A percentile compares a stretch with the other conserved stretches of the same genome.
Evolutionary conservation across 1,140 invertebrate genomes (phyloP).

Genomic region (Drosophila suzukii): DNA sequence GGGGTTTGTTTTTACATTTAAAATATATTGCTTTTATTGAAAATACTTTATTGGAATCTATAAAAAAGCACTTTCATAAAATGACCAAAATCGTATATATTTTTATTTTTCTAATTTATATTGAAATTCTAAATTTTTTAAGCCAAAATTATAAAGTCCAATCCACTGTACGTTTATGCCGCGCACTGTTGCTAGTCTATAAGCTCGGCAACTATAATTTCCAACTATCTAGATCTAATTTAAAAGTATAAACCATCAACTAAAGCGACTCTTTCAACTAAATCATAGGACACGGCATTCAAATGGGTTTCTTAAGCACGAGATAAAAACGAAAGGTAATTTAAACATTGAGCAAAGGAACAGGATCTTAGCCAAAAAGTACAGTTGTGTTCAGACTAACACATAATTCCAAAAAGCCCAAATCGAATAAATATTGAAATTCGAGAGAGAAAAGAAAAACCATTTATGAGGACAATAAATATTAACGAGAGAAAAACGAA

Average conservation of each 20-base stretch:
- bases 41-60: too few species aligned
- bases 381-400: conserved; percentile 34
- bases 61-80: too few species aligned
- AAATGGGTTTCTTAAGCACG: conserved; percentile 69
- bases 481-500: conserved; percentile 11
- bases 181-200: conserved; percentile 26
- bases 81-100: too few species aligned
- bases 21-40: too few species aligned
- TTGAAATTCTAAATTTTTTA: too few species aligned
- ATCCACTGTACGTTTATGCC: not conserved
- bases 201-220: conserved; percentile 37
- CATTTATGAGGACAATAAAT: conserved; percentile 76
- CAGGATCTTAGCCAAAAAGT: conserved; percentile 21
- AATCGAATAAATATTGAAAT: conserved; percentile 16
- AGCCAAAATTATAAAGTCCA: too few species aligned
- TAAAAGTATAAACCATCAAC: conserved; percentile 24
- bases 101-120: too few species aligned
- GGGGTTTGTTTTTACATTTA: not conserved
- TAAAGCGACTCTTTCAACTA: conserved; percentile 23
- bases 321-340: conserved; percentile 15
- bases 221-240: conserved; percentile 33
- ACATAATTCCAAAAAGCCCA: conserved; percentile 11
- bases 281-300: conserved; percentile 38
- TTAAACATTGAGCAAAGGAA: conserved; percentile 4
- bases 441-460: conserved; percentile 20